A percentile compares a stretch with the other conserved stretches of the same genome.
Evolutionary conservation across 2,888 invertebrate genomes (phyloP).

Genomic region (Sphaeridia pumilis): DNA sequence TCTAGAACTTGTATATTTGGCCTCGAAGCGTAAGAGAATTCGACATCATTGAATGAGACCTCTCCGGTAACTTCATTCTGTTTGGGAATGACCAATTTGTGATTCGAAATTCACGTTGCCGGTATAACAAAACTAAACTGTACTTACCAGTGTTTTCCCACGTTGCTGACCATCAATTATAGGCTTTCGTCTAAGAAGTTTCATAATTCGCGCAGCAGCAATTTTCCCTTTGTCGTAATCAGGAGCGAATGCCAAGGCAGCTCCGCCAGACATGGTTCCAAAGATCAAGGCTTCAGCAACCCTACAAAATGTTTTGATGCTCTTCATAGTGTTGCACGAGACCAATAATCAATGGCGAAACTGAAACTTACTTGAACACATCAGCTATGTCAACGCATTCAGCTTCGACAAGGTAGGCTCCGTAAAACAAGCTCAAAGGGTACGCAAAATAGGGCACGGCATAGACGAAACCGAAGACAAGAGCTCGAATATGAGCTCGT

Average conservation of each 20-base stretch:
- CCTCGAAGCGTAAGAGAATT: constrained; percentile 43
- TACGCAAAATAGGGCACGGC: constrained; percentile 60
- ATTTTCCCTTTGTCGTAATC: constrained; percentile 67
- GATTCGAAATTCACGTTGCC: too few relatives aligned
- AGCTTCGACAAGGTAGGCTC: constrained; percentile 54
- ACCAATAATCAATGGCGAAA: constrained; percentile 10
- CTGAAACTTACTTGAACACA: constrained; percentile 52
- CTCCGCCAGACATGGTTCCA: constrained; percentile 41
- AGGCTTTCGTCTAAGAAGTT: constrained; percentile 51
- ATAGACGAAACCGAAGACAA: constrained; percentile 59
- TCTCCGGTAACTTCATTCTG: constrained; percentile 37
- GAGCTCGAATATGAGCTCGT: constrained; percentile 50
- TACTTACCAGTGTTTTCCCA: too few relatives aligned
- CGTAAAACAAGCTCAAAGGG: constrained; percentile 58
- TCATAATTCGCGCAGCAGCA: constrained; percentile 57
- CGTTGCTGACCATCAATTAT: constrained; percentile 41
- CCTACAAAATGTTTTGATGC: too few relatives aligned
- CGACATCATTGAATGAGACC: constrained; percentile 41
- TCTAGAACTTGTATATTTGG: constrained; percentile 50
- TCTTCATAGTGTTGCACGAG: too few relatives aligned
- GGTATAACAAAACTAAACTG: too few relatives aligned
- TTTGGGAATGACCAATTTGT: too few relatives aligned
- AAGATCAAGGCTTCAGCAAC: constrained; percentile 53
- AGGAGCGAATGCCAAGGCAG: constrained; percentile 59
- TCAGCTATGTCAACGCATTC: constrained; percentile 51